A percentile compares a stretch with the other conserved stretches of the same genome.
These are phyloP conservation scores for Picus viridis DNA, from an alignment of 2,797 vertebrate genomes.

Conservation along the genomic window DNA sequence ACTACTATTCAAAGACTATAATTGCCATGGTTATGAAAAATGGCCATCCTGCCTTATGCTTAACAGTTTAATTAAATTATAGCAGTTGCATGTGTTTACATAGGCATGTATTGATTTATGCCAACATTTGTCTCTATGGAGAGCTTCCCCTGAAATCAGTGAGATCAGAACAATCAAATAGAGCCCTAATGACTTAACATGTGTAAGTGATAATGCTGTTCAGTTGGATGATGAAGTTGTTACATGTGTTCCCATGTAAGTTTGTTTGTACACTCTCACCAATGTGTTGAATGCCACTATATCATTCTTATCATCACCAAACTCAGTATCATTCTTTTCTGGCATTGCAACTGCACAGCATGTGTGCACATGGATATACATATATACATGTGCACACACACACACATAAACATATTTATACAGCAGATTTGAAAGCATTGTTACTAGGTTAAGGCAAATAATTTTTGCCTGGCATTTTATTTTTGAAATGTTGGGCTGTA, in stretches of 20 bases:
- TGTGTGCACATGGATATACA: not conserved
- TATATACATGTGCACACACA: not conserved
- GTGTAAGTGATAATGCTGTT: not conserved
- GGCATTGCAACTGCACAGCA: not conserved
- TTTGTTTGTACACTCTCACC: constrained; percentile 17
- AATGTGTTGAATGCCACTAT: not conserved
- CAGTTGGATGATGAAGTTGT: not conserved
- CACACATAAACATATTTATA: not conserved
- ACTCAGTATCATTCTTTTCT: not conserved
- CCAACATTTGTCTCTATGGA: not conserved
- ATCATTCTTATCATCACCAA: constrained; percentile 5
- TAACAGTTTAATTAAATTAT: not conserved
- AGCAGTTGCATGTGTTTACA: not conserved
- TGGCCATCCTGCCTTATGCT: not conserved
- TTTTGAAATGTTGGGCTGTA: constrained; percentile 17
- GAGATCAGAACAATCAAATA: not conserved
- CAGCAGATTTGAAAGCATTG: not conserved
- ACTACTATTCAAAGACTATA: not conserved
- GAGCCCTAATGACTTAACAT: not conserved
- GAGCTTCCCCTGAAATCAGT: not conserved
- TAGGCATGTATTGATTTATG: not conserved
- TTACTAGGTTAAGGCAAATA: not conserved
- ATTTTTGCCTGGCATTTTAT: constrained; percentile 41
- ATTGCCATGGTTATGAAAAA: not conserved
- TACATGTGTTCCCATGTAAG: not conserved